Conservation (phyloP, 2,113 vertebrate species). For the Aptenodytes forsteri region DNA sequence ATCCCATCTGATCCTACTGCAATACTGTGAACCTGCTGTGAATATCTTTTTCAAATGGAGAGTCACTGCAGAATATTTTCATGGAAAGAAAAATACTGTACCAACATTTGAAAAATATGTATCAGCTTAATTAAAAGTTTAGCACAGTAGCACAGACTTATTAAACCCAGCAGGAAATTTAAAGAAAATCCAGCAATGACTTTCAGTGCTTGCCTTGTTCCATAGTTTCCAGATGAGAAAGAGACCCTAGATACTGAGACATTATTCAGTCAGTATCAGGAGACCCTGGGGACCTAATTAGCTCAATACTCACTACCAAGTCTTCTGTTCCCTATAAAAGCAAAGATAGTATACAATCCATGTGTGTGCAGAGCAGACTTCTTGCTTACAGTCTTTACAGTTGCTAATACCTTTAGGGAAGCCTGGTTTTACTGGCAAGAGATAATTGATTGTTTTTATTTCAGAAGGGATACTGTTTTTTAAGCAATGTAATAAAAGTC, state of each 20-base stretch:
- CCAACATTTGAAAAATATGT: neutral
- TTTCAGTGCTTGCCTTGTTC: neutral
- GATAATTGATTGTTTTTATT: neutral
- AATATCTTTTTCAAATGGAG: neutral
- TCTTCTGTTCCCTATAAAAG: neutral
- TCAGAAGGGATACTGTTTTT: neutral
- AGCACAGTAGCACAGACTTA: neutral
- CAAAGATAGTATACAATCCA: neutral
- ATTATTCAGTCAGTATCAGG: neutral
- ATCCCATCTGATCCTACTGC: neutral
- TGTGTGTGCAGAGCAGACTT: neutral
- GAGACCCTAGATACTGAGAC: neutral
- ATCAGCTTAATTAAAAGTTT: neutral
- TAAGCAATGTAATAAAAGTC: neutral
- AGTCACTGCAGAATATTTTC: neutral
- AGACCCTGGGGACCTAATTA: slow-evolving; percentile 59
- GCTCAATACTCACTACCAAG: neutral
- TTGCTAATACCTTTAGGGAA: neutral
- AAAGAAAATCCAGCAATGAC: slow-evolving; percentile 8
- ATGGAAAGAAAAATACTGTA: neutral
- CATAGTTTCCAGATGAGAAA: slow-evolving; percentile 7
- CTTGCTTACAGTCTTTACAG: neutral
- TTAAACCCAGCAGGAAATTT: neutral
- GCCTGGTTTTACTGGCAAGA: neutral
- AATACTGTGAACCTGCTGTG: neutral